Evolutionary conservation across 2,113 vertebrate species (phyloP).

Genomic region (Penelope pileata): DNA sequence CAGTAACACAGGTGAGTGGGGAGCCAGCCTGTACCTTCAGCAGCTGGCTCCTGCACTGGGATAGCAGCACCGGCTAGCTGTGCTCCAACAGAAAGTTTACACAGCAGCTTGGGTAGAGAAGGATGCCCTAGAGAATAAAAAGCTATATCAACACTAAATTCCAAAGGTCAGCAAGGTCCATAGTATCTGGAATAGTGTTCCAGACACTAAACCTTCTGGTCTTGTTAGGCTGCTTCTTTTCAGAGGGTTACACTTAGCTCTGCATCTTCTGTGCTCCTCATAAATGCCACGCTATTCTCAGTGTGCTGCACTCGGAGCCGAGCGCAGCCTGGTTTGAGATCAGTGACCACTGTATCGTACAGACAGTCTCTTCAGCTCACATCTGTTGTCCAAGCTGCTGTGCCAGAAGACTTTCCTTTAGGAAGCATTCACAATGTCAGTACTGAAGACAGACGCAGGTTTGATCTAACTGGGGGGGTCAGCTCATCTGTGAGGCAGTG

Average conservation of each 20-base stretch:
- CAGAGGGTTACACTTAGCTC: neutral
- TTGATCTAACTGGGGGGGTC: neutral
- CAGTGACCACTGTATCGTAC: neutral
- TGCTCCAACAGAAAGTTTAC: neutral
- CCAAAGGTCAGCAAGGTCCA: accelerated
- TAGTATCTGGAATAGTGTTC: neutral
- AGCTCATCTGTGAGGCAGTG: neutral
- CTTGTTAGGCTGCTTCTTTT: neutral
- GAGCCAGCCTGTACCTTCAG: neutral
- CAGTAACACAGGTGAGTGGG: neutral
- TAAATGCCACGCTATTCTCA: neutral
- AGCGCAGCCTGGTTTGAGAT: neutral
- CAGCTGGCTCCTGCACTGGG: neutral
- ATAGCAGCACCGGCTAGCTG: neutral
- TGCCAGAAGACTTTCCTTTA: neutral
- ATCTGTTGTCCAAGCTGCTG: neutral
- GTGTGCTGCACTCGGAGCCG: neutral
- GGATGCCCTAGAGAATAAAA: neutral
- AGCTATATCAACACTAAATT: neutral
- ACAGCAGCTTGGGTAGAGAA: neutral
- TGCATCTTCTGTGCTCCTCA: neutral
- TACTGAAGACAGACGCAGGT: neutral
- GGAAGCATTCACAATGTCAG: neutral
- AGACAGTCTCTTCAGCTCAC: neutral
- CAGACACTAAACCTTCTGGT: neutral